Percentiles rank a stretch among this genome's conserved stretches.
These are phyloP conservation scores for Chaunax sp. DNA, from an alignment of 2,797 vertebrate species.

Conservation along the genomic window DNA sequence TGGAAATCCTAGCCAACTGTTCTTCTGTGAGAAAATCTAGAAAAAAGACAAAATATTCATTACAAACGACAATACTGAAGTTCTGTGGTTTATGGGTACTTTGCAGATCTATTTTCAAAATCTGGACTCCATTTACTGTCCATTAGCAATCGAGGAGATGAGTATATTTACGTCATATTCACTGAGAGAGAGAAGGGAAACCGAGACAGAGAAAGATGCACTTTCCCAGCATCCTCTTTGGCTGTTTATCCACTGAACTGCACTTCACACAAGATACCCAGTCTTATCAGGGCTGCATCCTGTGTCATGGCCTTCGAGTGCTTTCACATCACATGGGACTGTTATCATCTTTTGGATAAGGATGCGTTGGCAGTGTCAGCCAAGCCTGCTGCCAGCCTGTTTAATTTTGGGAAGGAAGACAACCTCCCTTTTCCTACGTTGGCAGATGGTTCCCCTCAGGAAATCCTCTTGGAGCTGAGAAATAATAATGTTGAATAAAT, in stretches of 20 bases:
- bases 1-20: too few relatives aligned
- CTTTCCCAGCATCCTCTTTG: conserved; percentile 50
- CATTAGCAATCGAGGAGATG: conserved; percentile 7
- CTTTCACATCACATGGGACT: conserved; percentile 39
- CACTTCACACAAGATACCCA: conserved; percentile 39
- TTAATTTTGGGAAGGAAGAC: conserved; percentile 69
- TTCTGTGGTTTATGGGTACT: not conserved
- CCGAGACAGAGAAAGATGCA: conserved; percentile 25
- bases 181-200: not conserved
- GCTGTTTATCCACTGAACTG: conserved; percentile 26
- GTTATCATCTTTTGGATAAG: conserved; percentile 14
- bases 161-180: not conserved
- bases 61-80: not conserved
- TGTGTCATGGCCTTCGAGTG: conserved; percentile 37
- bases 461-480: conserved; percentile 16
- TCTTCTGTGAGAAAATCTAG: not conserved
- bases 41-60: not conserved
- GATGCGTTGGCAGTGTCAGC: conserved; percentile 38
- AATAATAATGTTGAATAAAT: conserved; percentile 24
- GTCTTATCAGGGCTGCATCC: conserved; percentile 55
- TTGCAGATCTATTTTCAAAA: conserved; percentile 11
- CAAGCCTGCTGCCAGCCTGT: conserved; percentile 45
- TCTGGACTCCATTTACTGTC: not conserved
- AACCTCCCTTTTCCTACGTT: conserved; percentile 47
- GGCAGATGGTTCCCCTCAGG: conserved; percentile 27